Base-by-base conservation (phyloP, 2,113 vertebrate species). In the Cebidichthys violaceus region DNA sequence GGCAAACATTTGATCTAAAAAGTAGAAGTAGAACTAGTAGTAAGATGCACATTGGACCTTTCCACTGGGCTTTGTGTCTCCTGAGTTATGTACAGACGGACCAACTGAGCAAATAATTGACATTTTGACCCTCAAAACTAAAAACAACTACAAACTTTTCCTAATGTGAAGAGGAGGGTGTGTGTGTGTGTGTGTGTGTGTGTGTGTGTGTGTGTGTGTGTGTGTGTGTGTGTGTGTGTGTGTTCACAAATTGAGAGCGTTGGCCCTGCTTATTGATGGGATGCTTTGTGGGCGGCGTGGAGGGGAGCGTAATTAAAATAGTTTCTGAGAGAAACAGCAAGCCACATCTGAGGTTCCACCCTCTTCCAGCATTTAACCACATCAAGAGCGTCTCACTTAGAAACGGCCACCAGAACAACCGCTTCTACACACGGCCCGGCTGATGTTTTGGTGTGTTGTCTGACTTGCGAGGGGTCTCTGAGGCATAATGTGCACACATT, bases 261-360 rank as follows among this genome's bases (percentile, higher is more conserved):
- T 93, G 91, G 81, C 75, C 81, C 90, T 92, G 93, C 91, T 96
- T 92, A 92, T 94, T 93, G 94, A 93, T 94, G 77, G 78, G 91
- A 92, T 90, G 93, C 95, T 96, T 94, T 95, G 95, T 96, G 95
- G 95, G 95, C 94, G 94, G 94, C 55, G 79, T 94, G 90, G 91
- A 88, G 93, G 86, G 92, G 92, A 87, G 80, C 93, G 82, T 95
- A 95, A 97, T 96, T 96, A 96, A 96, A 95, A 96, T 96, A 96
- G 95, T 96, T 96, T 95, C 94, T 96, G 95, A 94, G 94, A 95
- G 95, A 93, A 93, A 93, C 94, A 86, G 94, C 92, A 87, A 90
- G 95, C 96, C 96, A 96, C 96, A 97, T 96, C 96, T 94, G 86
- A 96, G 93, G 88, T 94, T 92, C 94, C 95, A 89, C 94, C 94